These are phyloP conservation scores for Motacilla alba DNA, from an alignment of 2,113 vertebrate genomes.

Conservation along the genomic window DNA sequence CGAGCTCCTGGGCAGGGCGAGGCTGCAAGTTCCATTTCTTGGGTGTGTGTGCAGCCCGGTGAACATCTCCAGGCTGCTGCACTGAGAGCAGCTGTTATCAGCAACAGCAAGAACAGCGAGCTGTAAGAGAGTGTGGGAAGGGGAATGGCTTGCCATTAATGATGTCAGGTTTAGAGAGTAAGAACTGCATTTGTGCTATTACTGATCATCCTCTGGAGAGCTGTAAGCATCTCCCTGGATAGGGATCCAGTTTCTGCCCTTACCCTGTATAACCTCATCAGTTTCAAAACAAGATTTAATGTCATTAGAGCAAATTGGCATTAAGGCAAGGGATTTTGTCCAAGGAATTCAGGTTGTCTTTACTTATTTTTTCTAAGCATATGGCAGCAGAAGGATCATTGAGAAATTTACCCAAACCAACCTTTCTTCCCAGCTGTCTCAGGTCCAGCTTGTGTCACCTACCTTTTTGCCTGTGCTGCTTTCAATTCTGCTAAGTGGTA, in stretches of 20 bases:
- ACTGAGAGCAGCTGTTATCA: not conserved
- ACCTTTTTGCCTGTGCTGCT: not conserved
- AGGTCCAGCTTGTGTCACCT: not conserved
- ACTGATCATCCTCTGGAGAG: not conserved
- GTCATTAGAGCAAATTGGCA: not conserved
- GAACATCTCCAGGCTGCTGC: not conserved
- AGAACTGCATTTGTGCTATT: not conserved
- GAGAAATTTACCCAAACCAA: not conserved
- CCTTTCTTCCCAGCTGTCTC: not conserved
- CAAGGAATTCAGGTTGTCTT: not conserved
- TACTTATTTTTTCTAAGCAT: not conserved
- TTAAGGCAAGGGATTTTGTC: not conserved
- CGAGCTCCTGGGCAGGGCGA: not conserved
- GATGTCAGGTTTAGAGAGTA: not conserved
- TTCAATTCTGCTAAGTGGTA: not conserved
- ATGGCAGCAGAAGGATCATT: not conserved
- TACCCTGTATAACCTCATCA: not conserved
- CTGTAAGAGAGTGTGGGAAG: not conserved
- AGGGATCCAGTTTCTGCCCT: slow-evolving; percentile 1
- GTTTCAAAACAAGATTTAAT: not conserved
- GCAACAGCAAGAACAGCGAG: not conserved
- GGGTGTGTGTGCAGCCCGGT: not conserved
- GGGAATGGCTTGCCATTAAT: not conserved
- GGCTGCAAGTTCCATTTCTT: not conserved
- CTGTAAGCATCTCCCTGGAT: not conserved